Evolutionary conservation across 2,888 invertebrate species (phyloP).

Genomic region (Drosophila mimetica): DNA sequence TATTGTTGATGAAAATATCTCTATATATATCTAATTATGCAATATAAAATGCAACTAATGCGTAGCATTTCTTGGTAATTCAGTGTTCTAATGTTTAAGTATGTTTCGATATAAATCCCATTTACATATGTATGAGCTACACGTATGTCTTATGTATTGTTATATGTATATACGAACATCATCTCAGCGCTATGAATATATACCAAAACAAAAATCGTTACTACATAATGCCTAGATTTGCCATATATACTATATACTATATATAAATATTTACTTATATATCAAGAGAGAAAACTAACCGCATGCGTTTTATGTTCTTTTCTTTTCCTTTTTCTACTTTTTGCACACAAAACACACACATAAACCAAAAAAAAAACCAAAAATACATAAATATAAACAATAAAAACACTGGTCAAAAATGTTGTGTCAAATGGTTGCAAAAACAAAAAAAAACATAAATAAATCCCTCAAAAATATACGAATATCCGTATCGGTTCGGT

Average conservation of each 20-base stretch:
- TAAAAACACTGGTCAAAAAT: constrained; percentile 67
- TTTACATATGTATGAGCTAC: constrained; percentile 64
- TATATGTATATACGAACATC: constrained; percentile 73
- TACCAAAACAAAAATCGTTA: constrained; percentile 52
- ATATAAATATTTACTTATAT: constrained; percentile 67
- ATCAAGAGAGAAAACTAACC: constrained; percentile 81
- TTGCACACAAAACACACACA: constrained; percentile 76
- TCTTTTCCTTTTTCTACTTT: constrained; percentile 82
- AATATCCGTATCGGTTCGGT: constrained; percentile 49
- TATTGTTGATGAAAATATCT: constrained; percentile 62
- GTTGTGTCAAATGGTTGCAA: constrained; percentile 77
- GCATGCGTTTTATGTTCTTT: constrained; percentile 84
- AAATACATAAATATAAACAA: constrained; percentile 39
- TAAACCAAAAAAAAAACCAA: constrained; percentile 42
- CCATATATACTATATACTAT: constrained; percentile 50
- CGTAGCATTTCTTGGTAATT: constrained; percentile 76
- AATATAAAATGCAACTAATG: constrained; percentile 44
- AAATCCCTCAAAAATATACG: constrained; percentile 38
- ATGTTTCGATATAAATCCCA: constrained; percentile 63
- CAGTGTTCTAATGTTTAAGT: constrained; percentile 77
- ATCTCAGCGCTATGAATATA: constrained; percentile 63
- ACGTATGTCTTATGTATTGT: constrained; percentile 79
- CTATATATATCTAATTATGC: constrained; percentile 29
- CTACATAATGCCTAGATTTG: constrained; percentile 75
- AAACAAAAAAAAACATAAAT: constrained; percentile 29